Evolutionary conservation across 2,888 invertebrate species (phyloP).

Genomic region (Hydrotaea diabolus): DNA sequence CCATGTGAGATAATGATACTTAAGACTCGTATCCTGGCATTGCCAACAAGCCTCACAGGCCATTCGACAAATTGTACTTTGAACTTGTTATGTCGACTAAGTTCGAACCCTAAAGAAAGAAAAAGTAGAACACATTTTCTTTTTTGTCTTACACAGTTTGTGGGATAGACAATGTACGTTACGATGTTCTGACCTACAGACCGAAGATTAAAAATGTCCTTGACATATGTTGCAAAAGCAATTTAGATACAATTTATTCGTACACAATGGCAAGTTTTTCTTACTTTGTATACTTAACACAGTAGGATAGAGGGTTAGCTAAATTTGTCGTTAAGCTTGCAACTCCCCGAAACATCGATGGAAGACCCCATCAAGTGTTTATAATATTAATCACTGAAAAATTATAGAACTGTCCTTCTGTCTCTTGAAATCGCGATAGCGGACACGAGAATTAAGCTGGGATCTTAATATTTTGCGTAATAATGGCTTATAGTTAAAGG

Average conservation of each 20-base stretch:
- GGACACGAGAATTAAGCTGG: no score
- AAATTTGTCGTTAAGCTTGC: no score
- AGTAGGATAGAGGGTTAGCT: no score
- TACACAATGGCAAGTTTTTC: not conserved
- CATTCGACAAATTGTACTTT: not conserved
- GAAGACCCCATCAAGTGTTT: no score
- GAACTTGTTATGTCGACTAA: not conserved
- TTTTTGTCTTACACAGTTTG: not conserved
- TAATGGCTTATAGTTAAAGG: no score
- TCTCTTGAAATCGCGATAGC: no score
- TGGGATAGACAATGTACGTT: not conserved
- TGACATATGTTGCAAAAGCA: conserved; percentile 1
- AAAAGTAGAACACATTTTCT: not conserved
- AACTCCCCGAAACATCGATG: no score
- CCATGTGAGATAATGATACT: not conserved
- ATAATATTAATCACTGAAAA: no score
- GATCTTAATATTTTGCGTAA: no score
- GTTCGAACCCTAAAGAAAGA: not conserved
- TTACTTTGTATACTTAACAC: not conserved
- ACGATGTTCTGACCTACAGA: not conserved
- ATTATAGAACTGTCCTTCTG: no score
- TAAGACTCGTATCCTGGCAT: not conserved
- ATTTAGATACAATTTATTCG: not conserved
- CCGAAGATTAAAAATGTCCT: conserved; percentile 3
- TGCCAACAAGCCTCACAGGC: not conserved